A percentile compares a stretch with the other conserved stretches of the same genome.
These are phyloP conservation scores for Oncopodura yosiiana DNA, from an alignment of 1,140 invertebrate genomes.

Conservation along the genomic window DNA sequence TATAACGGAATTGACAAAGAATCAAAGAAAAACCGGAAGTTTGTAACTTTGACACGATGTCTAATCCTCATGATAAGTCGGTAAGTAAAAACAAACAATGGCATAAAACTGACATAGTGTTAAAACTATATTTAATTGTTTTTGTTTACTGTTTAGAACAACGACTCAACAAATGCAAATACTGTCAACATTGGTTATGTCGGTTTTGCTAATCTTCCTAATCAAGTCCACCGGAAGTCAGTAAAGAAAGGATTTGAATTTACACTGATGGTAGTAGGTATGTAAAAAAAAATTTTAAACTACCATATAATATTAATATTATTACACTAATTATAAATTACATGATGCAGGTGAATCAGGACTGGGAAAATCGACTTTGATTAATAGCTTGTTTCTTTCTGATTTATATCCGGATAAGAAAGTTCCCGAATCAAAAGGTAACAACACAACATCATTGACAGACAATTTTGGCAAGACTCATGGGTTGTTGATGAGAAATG, in stretches of 20 bases:
- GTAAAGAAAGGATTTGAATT: slow-evolving; percentile 98
- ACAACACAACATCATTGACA: slow-evolving; percentile 26
- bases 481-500: slow-evolving; percentile 29
- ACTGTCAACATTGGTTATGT: slow-evolving; percentile 76
- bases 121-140: too few relatives aligned
- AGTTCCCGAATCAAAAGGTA: slow-evolving; percentile 74
- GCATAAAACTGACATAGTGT: too few relatives aligned
- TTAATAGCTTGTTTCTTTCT: slow-evolving; percentile 95
- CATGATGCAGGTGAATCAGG: slow-evolving; percentile 70
- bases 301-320: background rate
- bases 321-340: background rate
- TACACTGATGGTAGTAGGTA: slow-evolving; percentile 87
- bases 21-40: too few relatives aligned
- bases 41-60: too few relatives aligned
- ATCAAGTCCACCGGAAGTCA: slow-evolving; percentile 91
- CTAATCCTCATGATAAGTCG: too few relatives aligned
- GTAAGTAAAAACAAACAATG: too few relatives aligned
- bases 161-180: background rate
- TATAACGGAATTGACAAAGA: too few relatives aligned
- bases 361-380: slow-evolving; percentile 92
- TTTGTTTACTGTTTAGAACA: too few relatives aligned
- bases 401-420: slow-evolving; percentile 84
- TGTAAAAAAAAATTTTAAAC: slow-evolving; percentile 32
- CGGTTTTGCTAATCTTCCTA: slow-evolving; percentile 86
- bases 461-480: slow-evolving; percentile 21